Conservation (phyloP, 2,888 invertebrate genomes). For the Rhodophaea formosa region DNA sequence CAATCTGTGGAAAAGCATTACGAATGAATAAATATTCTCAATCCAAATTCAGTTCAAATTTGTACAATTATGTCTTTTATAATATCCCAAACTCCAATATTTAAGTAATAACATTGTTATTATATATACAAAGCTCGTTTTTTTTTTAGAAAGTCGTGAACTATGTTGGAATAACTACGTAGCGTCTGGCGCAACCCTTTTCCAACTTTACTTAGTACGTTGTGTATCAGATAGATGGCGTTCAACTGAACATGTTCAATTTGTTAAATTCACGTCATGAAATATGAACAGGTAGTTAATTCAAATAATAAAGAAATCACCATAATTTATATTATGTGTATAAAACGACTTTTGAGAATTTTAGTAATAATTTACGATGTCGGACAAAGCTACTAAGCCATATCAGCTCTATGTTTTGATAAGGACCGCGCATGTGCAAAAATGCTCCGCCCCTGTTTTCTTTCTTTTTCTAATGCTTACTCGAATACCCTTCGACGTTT, state of each 20-base stretch:
- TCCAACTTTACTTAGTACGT: not conserved
- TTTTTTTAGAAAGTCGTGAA: no score
- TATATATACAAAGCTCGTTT: no score
- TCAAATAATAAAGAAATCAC: no score
- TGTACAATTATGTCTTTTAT: no score
- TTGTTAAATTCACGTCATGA: not conserved
- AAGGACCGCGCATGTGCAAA: slow-evolving; percentile 45
- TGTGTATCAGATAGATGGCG: not conserved
- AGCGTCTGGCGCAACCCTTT: slow-evolving; percentile 33
- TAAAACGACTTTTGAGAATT: no score
- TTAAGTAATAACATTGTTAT: no score
- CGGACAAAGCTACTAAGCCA: not conserved
- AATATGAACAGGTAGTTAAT: not conserved
- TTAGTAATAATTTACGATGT: not conserved
- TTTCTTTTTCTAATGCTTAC: slow-evolving; percentile 49
- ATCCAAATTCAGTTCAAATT: no score
- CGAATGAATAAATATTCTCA: not conserved
- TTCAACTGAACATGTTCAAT: not conserved
- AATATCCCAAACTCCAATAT: no score
- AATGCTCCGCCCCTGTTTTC: slow-evolving; percentile 50
- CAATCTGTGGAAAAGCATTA: not conserved
- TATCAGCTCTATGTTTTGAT: not conserved
- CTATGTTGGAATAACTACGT: not conserved
- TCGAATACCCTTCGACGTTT: slow-evolving; percentile 28
- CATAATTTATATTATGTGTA: no score